Evolutionary conservation across 1,140 invertebrate genomes (phyloP).

Genomic region (Lordiphosa collinella): DNA sequence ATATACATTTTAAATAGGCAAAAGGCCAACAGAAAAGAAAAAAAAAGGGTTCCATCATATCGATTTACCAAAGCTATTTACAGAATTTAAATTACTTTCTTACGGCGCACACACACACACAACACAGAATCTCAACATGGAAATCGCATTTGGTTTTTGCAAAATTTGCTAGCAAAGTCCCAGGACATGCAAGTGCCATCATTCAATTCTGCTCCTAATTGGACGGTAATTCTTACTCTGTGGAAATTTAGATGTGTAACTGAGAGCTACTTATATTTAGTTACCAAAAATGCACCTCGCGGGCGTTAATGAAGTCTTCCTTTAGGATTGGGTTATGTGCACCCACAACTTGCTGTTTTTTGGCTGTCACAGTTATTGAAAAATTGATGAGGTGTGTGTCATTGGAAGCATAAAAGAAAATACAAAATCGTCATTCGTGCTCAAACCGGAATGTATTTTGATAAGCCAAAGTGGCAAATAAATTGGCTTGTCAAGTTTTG

Average conservation of each 20-base stretch:
- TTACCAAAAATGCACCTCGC: conserved; percentile 3
- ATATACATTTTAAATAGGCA: conserved; percentile 5
- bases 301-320: not conserved
- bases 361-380: conserved; percentile 6
- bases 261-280: conserved; percentile 5
- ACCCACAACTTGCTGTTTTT: conserved; percentile 1
- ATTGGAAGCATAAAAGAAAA: no score
- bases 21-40: not conserved
- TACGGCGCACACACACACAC: not conserved
- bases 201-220: not conserved
- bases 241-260: no score
- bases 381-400: conserved; percentile 8
- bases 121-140: conserved; percentile 15
- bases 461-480: no score
- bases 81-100: conserved; percentile 8
- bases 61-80: conserved; percentile 8
- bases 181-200: not conserved
- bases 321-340: no score
- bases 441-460: no score
- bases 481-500: no score
- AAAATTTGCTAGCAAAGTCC: no score
- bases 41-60: conserved; percentile 5
- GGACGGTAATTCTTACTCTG: not conserved
- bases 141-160: conserved; percentile 29
- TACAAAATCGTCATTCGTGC: no score